Conservation (phyloP, 2,888 invertebrate species). For the Drosophila ezoana region DNA sequence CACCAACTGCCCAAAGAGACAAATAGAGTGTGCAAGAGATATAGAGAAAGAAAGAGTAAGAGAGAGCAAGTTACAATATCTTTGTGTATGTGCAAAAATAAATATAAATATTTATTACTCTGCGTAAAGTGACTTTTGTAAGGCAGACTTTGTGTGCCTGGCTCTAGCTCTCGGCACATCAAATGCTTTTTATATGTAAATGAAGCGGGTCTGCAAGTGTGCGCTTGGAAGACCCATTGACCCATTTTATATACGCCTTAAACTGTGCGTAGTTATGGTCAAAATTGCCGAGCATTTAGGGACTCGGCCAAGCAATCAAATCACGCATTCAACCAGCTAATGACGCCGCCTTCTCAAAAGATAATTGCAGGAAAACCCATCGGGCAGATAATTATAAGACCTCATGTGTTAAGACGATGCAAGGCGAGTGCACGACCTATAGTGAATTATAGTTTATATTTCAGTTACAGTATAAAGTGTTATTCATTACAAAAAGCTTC, state of each 20-base stretch:
- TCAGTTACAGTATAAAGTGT: no score
- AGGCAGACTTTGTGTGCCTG: slow-evolving; percentile 10
- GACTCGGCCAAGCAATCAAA: slow-evolving; percentile 50
- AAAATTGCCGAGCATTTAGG: slow-evolving; percentile 30
- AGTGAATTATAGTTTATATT: no score
- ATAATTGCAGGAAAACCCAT: slow-evolving; percentile 14
- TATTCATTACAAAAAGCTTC: no score
- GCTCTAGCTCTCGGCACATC: slow-evolving; percentile 22
- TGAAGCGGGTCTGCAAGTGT: slow-evolving; percentile 39
- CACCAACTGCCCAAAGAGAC: slow-evolving; percentile 18
- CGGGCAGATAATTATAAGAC: background rate
- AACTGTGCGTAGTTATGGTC: slow-evolving; percentile 42
- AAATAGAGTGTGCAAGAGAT: background rate
- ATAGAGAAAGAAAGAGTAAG: background rate
- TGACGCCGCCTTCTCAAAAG: background rate
- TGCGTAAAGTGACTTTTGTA: slow-evolving; percentile 46
- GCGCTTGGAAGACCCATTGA: slow-evolving; percentile 51
- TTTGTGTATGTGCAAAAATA: slow-evolving; percentile 66
- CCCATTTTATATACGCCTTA: slow-evolving; percentile 58
- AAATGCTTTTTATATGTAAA: slow-evolving; percentile 66
- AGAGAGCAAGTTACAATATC: slow-evolving; percentile 7
- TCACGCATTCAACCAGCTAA: slow-evolving; percentile 53
- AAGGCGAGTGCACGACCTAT: no score
- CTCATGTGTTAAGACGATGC: no score
- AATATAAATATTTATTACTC: slow-evolving; percentile 77